Evolutionary conservation across 92 coral and sea anemone genomes (phyloP), one percentile per base, ranked within the genome.

Genomic region (Scolanthus callimorphus): DNA sequence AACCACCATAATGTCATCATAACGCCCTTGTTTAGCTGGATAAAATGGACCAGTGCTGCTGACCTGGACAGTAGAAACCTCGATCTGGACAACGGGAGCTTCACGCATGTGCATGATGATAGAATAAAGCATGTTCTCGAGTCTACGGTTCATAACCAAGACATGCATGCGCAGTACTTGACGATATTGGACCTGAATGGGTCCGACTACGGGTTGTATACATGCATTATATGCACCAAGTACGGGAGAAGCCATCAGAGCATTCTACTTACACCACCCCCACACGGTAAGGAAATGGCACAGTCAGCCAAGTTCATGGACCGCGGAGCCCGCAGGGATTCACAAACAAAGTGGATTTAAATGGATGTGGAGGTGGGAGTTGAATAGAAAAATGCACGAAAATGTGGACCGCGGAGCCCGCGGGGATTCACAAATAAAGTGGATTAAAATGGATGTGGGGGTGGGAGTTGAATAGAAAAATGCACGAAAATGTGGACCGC

Each of bases 201-300:
- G 8, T 25, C 43, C 3, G 88, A 82, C 52, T 49, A 34, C n/a
- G 83, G 78, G 26, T 23, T 82, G 34, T 82, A 82, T 28, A 68
- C 83, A 1, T 82, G 88, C 27, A 70, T 75, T 51, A 73, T 76
- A 9, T 82, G 88, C 60, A 69, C 69, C 51, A 55, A 63, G 58
- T 62, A 75, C 63, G 88, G 88, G 39, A 76, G 88, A 46, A 47
- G 38, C 46, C 60, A 67, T 49, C 31, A 57, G 12, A 82, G 75
- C 46, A 17, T 68, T 17, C 15, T 9, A 26, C 26, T 68, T 13
- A 27, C 19, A 28, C 65, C 65, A 12, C 17, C 31, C 10, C 15
- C 11, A 20, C 30, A 39, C 22, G 65, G 51, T 29, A n/a, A 8
- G 24, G 20, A 11, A 6, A 15, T n/a, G n/a, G n/a, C n/a, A n/a